These are phyloP conservation scores for Drosophila anomalata DNA, from an alignment of 2,888 invertebrate genomes.

Conservation along the genomic window DNA sequence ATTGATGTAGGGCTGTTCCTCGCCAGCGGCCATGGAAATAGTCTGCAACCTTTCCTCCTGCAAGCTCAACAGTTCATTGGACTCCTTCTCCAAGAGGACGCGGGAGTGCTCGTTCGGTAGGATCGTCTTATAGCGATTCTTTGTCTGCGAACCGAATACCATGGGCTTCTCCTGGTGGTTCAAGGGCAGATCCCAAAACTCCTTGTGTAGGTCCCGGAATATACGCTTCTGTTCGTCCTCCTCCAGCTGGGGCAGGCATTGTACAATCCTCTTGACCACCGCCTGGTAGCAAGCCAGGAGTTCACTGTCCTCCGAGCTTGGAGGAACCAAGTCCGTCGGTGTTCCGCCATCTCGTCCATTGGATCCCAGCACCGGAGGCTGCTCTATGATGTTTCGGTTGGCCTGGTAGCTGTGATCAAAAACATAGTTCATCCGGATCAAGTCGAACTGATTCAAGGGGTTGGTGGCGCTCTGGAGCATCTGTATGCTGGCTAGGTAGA, in stretches of 20 bases:
- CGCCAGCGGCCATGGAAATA: conserved; percentile 83
- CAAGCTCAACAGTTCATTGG: conserved; percentile 61
- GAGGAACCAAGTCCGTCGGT: conserved; percentile 68
- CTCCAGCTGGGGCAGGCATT: conserved; percentile 82
- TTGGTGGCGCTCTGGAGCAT: conserved; percentile 89
- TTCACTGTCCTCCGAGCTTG: conserved; percentile 79
- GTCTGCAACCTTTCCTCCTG: conserved; percentile 34
- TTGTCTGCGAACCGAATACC: conserved; percentile 93
- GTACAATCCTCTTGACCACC: conserved; percentile 63
- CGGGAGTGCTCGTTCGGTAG: conserved; percentile 95
- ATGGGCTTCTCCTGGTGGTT: conserved; percentile 96
- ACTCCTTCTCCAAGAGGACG: conserved; percentile 86
- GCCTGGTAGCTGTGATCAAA: conserved; percentile 85
- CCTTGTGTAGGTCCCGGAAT: conserved; percentile 90
- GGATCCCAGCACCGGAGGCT: conserved; percentile 57
- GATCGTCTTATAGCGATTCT: conserved; percentile 95
- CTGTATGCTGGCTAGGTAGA: conserved; percentile 89
- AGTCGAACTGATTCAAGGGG: conserved; percentile 86
- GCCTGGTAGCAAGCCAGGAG: conserved; percentile 71
- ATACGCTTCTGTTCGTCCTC: conserved; percentile 87
- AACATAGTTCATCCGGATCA: conserved; percentile 86
- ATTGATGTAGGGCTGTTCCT: conserved; percentile 90
- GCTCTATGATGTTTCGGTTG: conserved; percentile 55
- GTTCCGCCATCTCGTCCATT: conserved; percentile 62
- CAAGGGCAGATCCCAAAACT: conserved; percentile 97